phyloP scores from a whole-genome alignment of 2,113 vertebrate genomes.

The Bos taurus region ARS-UCD2.0 NC_037328.1:9510501-9511000 shows the following conservation, averaged over 20 bases:
- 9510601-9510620: not conserved
- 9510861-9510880: not conserved
- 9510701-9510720: not conserved
- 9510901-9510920: not conserved
- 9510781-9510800: not conserved
- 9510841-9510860: not conserved
- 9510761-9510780: not conserved
- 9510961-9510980: not conserved
- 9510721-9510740: not conserved
- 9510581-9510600: not conserved
- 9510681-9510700: not conserved
- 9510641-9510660: not conserved
- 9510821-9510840: not conserved
- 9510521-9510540: not conserved
- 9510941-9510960: not conserved
- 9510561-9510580: not conserved
- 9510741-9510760: not conserved
- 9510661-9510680: not conserved
- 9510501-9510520: not conserved
- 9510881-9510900: not conserved
- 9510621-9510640: not conserved
- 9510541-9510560: not conserved
- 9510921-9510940: not conserved
- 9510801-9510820: not conserved
- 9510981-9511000: not conserved